phyloP scores from a whole-genome alignment of 2,113 vertebrate species.

The Lepisosteus oculatus region DNA sequence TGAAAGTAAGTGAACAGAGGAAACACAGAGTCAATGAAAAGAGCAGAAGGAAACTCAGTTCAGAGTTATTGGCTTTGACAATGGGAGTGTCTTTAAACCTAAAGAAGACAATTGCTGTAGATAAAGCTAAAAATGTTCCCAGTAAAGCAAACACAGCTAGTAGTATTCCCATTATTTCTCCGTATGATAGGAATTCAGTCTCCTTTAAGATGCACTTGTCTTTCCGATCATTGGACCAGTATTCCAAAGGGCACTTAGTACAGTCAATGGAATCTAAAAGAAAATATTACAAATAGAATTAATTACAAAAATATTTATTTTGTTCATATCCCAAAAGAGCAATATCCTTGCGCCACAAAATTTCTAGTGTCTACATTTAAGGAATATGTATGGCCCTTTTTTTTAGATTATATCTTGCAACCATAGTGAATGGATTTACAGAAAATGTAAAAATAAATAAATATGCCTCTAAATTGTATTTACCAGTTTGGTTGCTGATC shows the following conservation, averaged over 20 bases:
- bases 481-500: constrained; percentile 61
- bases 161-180: constrained; percentile 49
- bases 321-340: no score
- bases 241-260: constrained; percentile 41
- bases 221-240: constrained; percentile 51
- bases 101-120: constrained; percentile 43
- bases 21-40: constrained; percentile 50
- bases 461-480: background rate
- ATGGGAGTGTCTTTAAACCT: constrained; percentile 47
- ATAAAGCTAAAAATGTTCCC: constrained; percentile 41
- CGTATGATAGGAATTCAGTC: constrained; percentile 50
- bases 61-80: constrained; percentile 50
- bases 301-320: background rate
- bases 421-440: no score
- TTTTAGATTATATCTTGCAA: no score
- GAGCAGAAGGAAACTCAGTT: constrained; percentile 53
- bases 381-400: no score
- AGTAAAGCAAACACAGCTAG: constrained; percentile 42
- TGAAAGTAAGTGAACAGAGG: constrained; percentile 50
- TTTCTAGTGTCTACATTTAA: no score
- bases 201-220: constrained; percentile 46
- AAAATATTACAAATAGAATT: background rate
- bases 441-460: no score
- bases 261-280: constrained; percentile 47
- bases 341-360: no score